phyloP scores from a whole-genome alignment of 1,140 invertebrate species.

The Panagrolaimus sp. region DNA sequence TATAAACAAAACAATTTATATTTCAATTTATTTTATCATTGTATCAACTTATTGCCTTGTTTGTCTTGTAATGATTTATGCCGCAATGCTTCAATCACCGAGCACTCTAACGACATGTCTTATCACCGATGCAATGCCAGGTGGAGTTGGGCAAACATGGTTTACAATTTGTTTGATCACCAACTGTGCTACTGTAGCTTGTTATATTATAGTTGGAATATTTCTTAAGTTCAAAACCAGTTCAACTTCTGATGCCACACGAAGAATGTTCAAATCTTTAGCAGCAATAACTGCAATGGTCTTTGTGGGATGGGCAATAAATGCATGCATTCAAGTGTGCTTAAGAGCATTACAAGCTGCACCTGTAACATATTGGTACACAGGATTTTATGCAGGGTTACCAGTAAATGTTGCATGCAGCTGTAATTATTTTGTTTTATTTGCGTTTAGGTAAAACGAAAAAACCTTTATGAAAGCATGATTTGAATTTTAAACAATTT shows the following conservation, averaged over 20 bases:
- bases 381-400: background rate
- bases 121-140: background rate
- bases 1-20: background rate
- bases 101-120: background rate
- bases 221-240: constrained; percentile 4
- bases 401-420: background rate
- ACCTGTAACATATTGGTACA: background rate
- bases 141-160: background rate
- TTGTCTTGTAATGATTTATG: background rate
- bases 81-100: background rate
- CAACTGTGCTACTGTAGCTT: background rate
- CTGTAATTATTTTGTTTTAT: background rate
- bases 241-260: background rate
- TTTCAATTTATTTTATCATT: background rate
- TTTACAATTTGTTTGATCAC: constrained; percentile 2
- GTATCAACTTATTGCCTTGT: background rate
- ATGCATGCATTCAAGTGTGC: background rate
- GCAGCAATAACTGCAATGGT: background rate
- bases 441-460: background rate
- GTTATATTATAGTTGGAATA: background rate
- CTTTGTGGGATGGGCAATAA: background rate
- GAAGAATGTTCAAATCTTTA: constrained; percentile 5
- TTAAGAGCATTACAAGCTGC: background rate
- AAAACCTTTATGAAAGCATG: background rate
- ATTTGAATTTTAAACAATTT: background rate